Percentiles rank a stretch among this genome's conserved stretches.
Conservation (phyloP, 2,113 vertebrate genomes). For the Melanotaenia duboulayi region DNA sequence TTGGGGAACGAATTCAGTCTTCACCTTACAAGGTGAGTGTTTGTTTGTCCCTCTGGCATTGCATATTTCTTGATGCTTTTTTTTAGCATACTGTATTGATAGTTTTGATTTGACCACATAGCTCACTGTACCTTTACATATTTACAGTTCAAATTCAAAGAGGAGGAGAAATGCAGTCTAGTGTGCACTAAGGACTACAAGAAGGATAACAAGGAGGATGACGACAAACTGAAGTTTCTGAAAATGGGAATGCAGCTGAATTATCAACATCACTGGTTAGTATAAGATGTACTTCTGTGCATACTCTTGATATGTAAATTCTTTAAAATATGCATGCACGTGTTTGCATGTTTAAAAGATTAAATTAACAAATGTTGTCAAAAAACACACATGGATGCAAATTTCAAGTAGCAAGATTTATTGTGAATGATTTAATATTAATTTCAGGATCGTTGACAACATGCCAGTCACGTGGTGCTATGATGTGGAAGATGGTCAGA, state of each 20-base stretch:
- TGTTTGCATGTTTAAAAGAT: background rate
- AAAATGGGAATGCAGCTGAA: conserved; percentile 86
- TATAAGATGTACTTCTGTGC: background rate
- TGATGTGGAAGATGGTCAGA: conserved; percentile 92
- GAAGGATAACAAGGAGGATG: conserved; percentile 50
- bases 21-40: conserved; percentile 93
- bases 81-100: background rate
- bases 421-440: background rate
- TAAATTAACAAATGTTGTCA: no score
- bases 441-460: conserved; percentile 96
- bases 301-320: no score
- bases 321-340: background rate
- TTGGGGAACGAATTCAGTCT: conserved; percentile 96
- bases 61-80: background rate
- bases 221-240: conserved; percentile 78
- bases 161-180: conserved; percentile 59
- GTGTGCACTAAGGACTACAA: conserved; percentile 78
- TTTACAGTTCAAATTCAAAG: conserved; percentile 77
- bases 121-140: no score
- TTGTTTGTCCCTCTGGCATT: background rate
- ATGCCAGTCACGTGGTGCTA: conserved; percentile 99
- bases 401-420: background rate
- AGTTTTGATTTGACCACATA: no score
- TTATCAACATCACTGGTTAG: conserved; percentile 87
- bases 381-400: background rate